Base-by-base conservation (phyloP, 2,113 vertebrate genomes). In the Gasterosteus nipponicus region DNA sequence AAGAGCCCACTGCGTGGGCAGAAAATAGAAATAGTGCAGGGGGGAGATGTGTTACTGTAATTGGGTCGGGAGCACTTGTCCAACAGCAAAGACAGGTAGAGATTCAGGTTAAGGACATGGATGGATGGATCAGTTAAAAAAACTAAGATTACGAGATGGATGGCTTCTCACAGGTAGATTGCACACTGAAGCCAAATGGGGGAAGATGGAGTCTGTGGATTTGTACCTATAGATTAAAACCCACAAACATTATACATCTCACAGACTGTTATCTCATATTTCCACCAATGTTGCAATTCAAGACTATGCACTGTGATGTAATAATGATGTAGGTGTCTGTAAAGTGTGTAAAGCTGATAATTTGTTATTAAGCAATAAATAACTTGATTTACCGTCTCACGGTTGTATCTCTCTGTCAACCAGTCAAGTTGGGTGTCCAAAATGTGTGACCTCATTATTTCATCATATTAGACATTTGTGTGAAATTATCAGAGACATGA, bases 1-100 rank as follows among this genome's bases (percentile, higher is more conserved):
- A 75, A 66, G 59, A 80, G 41, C 39, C 82, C 71, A 65, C 56
- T 72, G 82, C 44, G 89, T 85, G 73, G 84, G 84, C 85, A 71
- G 57, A 81, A 78, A 82, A 82, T 33, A 78, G 60, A 78, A 83
- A 86, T 47, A 26, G 76, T 59, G 41, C 19, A 33, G 35, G 59
- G 51, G 60, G 46, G 54, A 22, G 73, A 77, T 74, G 73, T 90
- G 77, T 85, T 85, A 78, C 77, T 83, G 82, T 83, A 87, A 89
- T 85, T 87, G 86, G 81, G 85, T 78, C 79, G 63, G 51, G 80
- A 38, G 73, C 69, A 51, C 42, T 84, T 87, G 79, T 42, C 42
- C 75, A 59, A 26, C 67, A 80, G 58, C 2, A 3, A 70, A 83
- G 77, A 73, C 78, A 82, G 84, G 73, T 73, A 75, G 60, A 72